Base-by-base conservation (phyloP, 2,113 vertebrate species). In the Glaucomys volans region DNA sequence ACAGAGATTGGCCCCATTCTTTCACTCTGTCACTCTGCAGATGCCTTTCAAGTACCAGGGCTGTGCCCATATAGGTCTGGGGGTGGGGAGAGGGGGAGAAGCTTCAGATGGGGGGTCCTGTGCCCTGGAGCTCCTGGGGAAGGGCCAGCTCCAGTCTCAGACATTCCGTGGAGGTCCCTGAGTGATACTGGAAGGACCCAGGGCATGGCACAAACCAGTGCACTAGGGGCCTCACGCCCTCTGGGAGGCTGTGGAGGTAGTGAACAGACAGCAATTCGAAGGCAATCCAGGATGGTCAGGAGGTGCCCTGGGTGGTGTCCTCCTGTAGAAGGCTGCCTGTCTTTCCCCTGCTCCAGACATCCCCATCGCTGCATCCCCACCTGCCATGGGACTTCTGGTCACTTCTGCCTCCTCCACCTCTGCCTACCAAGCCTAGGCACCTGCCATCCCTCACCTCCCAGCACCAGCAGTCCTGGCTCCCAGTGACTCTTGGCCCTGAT, bases 261-360 rank as follows among this genome's bases (percentile, higher is more conserved):
- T 1, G 52, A n/a, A 50, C 16, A 40, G 77, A 72, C 35, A 40
- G 85, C 81, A 32, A 37, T 17, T 72, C 47, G 40, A 24, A 16
- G 30, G 47, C 8, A 2, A 24, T 28, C 50, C 57, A 40, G n/a
- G 28, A 66, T 16, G 0, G 3, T 16, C 14, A 30, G 62, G 72
- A n/a, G 62, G 59, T 2, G 11, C 5, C 24, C 72, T 20, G 44
- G 47, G 0, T 0, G 0, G 0, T 1, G 26, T 16, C 52, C n/a
- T 52, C 59, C 50, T 13, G 6, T 17, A 67, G 47, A 66, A 44
- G 62, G 14, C 6, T 1, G 35, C 17, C 54, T 47, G 5, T 7
- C 52, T 20, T 20, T 32, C 76, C 52, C 2, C 4, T 0, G 30
- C 54, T n/a, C 30, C 79, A 28, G 14, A 54, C 0, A 4, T 5